phyloP scores from a whole-genome alignment of 2,888 invertebrate species.

The Philhelius pedissequus region DNA sequence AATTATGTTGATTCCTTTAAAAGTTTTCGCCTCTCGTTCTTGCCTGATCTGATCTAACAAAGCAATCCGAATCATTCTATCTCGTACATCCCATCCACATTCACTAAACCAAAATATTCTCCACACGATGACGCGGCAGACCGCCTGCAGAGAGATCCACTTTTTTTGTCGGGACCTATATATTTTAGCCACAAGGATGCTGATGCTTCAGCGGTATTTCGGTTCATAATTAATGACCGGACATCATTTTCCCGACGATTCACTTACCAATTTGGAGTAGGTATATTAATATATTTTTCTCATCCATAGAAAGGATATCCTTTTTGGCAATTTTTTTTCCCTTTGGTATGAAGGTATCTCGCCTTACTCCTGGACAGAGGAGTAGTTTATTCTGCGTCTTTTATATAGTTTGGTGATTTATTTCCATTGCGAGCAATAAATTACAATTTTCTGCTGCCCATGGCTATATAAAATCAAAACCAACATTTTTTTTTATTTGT shows the following conservation, averaged over 20 bases:
- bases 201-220: conserved; percentile 2
- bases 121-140: conserved; percentile 47
- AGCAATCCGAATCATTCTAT: conserved; percentile 22
- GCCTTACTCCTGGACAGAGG: not conserved
- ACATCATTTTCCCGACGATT: conserved; percentile 66
- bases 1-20: conserved; percentile 30
- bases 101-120: not conserved
- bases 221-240: conserved; percentile 61
- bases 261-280: conserved; percentile 65
- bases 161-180: conserved; percentile 20
- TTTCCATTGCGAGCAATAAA: conserved; percentile 50
- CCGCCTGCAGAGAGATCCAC: conserved; percentile 48
- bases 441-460: conserved; percentile 61
- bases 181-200: conserved; percentile 11
- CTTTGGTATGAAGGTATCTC: not conserved
- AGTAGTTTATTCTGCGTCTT: conserved; percentile 32
- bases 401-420: conserved; percentile 65
- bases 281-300: conserved; percentile 61
- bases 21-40: not conserved
- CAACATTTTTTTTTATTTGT: not conserved
- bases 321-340: not conserved
- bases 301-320: conserved; percentile 21
- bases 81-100: not conserved
- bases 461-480: conserved; percentile 52
- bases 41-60: conserved; percentile 14